These are phyloP conservation scores for Condylura cristata DNA, from an alignment of 2,113 vertebrate species.

Conservation along the genomic window DNA sequence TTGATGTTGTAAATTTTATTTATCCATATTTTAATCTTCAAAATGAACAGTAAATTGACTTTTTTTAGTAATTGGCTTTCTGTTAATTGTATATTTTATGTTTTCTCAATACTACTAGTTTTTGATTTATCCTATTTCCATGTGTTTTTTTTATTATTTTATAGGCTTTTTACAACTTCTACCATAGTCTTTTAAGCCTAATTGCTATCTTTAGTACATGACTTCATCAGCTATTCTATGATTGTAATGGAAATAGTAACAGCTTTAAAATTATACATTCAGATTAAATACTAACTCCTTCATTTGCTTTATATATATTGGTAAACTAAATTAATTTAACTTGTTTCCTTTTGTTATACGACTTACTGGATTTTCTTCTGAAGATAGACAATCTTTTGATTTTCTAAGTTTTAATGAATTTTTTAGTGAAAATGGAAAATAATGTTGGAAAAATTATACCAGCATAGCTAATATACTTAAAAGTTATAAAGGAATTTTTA, in stretches of 20 bases:
- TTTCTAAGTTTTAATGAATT: neutral
- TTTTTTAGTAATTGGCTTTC: neutral
- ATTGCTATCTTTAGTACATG: neutral
- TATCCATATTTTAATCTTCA: neutral
- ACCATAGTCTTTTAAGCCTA: neutral
- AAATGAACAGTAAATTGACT: neutral
- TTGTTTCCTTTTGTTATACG: neutral
- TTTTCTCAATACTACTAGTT: neutral
- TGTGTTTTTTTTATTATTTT: neutral
- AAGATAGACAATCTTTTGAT: neutral
- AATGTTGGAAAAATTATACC: neutral
- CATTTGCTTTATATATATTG: neutral
- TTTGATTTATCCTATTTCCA: neutral
- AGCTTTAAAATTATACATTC: neutral
- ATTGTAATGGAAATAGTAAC: neutral
- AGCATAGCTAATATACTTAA: neutral
- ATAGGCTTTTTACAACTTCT: neutral
- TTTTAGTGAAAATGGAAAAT: neutral
- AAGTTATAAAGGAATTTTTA: neutral
- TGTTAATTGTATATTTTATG: neutral
- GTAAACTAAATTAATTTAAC: neutral
- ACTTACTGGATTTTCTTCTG: neutral
- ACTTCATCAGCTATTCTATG: neutral
- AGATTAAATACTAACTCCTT: neutral
- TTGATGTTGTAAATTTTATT: neutral